Evolutionary conservation across 2,113 vertebrate genomes (phyloP), one percentile per base, ranked within the genome.

Genomic region (Nettapus auritus): DNA sequence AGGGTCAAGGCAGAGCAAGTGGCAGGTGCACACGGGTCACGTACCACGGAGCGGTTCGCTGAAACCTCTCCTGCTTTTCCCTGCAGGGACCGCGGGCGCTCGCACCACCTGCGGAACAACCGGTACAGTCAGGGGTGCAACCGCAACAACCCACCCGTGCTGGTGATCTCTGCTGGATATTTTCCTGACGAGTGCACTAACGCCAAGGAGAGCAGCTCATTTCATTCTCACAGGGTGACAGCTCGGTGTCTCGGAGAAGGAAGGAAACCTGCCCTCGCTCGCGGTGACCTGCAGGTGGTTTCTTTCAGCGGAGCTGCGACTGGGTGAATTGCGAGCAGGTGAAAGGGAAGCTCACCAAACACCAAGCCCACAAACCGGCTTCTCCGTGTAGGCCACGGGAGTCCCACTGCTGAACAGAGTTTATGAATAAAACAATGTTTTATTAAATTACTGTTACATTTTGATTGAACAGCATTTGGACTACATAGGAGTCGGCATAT

Each of bases 351-450:
- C 53, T 75, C 29, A 8, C 50, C 59, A 84, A 80, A 88, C 96
- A 17, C 79, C 73, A 84, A 93, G 83, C 71, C 25, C 46, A 77
- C 73, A 53, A 21, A 5, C 31, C 1, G 10, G 44, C 95, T 96
- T 55, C 83, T 85, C 80, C 88, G 82, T 50, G 93, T 63, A 36
- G 91, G 96, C 95, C 81, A 44, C 82, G n/a, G 60, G 89, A 94
- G 78, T 6, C 94, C 74, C 75, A 74, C 70, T 13, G 9, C 68
- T 94, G 57, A 50, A 86, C 31, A 85, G 40, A 82, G 95, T 94
- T 96, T 86, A 95, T 91, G 88, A 97, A 97, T 96, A 97, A 97
- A 98, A 96, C 96, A 97, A 94, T 97, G 89, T 96, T 98, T 98
- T 98, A 98, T 97, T 97, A 97, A 97, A 96, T 87, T 55, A 88